Percentiles rank a stretch among this genome's conserved stretches.
These are phyloP conservation scores for Pollimyrus isidori DNA, from an alignment of 2,113 vertebrate species.

Conservation along the genomic window DNA sequence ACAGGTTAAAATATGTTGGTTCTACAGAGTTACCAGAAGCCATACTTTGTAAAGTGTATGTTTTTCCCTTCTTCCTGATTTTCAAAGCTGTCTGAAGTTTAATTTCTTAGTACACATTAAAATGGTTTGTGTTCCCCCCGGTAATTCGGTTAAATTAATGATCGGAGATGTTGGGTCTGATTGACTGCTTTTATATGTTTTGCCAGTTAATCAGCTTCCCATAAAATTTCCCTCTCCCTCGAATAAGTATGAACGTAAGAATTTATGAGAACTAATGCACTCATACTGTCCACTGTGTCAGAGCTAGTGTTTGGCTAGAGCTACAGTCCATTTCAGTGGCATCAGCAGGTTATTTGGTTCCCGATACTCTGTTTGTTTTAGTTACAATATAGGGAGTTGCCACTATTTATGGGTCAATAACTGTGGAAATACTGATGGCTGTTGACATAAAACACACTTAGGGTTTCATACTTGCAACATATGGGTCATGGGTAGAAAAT, in stretches of 20 bases:
- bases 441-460: conserved; percentile 44
- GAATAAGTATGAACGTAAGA: conserved; percentile 34
- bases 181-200: conserved; percentile 49
- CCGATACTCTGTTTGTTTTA: conserved; percentile 49
- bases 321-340: conserved; percentile 43
- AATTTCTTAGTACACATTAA: conserved; percentile 69
- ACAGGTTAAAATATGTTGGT: neutral
- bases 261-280: conserved; percentile 37
- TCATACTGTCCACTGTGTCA: conserved; percentile 44
- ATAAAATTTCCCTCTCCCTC: conserved; percentile 16
- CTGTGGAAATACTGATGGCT: conserved; percentile 51
- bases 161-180: conserved; percentile 64
- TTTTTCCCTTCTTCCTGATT: neutral
- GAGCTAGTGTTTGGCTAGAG: conserved; percentile 46
- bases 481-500: conserved; percentile 44
- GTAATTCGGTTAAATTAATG: conserved; percentile 42
- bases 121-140: conserved; percentile 72
- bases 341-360: conserved; percentile 53
- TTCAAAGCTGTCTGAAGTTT: conserved; percentile 64
- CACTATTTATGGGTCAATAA: conserved; percentile 60
- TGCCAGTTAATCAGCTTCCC: conserved; percentile 14
- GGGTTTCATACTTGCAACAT: conserved; percentile 25
- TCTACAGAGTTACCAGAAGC: neutral
- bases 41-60: neutral
- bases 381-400: conserved; percentile 33